Evolutionary conservation across 2,113 vertebrate genomes (phyloP), one percentile per base, ranked within the genome.

Genomic region (Aleadryas rufinucha): DNA sequence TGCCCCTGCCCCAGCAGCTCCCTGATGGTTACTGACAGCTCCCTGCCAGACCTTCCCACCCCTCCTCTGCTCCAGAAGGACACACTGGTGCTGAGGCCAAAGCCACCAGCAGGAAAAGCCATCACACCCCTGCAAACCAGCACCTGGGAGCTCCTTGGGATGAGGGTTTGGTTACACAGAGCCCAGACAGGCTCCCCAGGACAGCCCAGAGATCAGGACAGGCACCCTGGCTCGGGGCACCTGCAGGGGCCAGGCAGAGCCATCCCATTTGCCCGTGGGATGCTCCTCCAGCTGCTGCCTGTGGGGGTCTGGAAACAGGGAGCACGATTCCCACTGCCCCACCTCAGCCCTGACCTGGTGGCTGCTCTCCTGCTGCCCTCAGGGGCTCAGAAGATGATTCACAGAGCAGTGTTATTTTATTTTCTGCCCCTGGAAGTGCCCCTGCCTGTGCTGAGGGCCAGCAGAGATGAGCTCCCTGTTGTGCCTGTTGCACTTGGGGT

Each of bases 21-120:
- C 1, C 54, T 7, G 22, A 5, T 8, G 17, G 23, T 3, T 39
- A 11, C 59, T 15, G 56, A 20, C 39, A 5, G 16, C 27, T n/a
- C 80, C 69, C 37, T 8, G 7, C 50, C 80, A 42, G n/a, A 5
- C 52, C 71, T 86, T 76, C 71, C 90, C 5, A 27, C 63, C 18
- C 23, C 28, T 23, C 56, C n/a, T 50, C 56, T 57, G 52, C 31
- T 39, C 76, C 80, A 86, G 44, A 27, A 59, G 64, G 26, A 47
- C 17, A 19, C 2, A 1, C 28, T 47, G 2, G 0, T 24, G 18
- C 47, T 2, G 24, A 54, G 81, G 49, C 10, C 53, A 64, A 70
- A 71, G 63, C 31, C 52, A 49, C 21, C 84, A 81, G 78, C 74
- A 68, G 83, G 69, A 88, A 90, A 93, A 96, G 26, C 24, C 92